Evolutionary conservation across 2,888 invertebrate genomes (phyloP), one percentile per base, ranked within the genome.

Genomic region (Margaritifera margaritifera): DNA sequence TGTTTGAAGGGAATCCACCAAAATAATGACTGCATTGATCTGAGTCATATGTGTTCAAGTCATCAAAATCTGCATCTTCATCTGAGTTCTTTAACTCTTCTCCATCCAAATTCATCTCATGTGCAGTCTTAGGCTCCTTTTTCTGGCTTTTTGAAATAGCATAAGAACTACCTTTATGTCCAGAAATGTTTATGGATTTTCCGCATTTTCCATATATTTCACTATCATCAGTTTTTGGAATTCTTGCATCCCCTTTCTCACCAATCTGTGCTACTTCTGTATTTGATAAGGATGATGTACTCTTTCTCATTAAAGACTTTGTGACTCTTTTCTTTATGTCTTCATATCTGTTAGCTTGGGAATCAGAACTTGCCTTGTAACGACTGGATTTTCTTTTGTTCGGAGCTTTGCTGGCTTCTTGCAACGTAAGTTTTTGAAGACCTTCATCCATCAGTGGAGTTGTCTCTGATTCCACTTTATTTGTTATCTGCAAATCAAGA

Each of bases 401-500:
- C 42, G 79, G 79, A 27, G 78, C 76, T 67, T 80, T 72, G 51
- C 68, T 66, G 3, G 64, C 76, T 57, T 76, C 66, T 22, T 70
- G 53, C 18, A 77, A 62, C 11, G 75, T 67, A 11, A 71, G 62
- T 55, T 73, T 63, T 56, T 70, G 68, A 0, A 74, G 27, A 6
- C 62, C 60, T 63, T 75, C 78, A 72, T 80, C 75, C 75, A 78
- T 79, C 53, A 71, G 71, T 60, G 81, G 81, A 54, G 80, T 79
- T 54, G 74, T 79, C 63, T 63, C 63, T 54, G 22, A 54, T 55
- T 25, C 42, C 64, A 22, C 54, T 64, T 20, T 50, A 20, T 54
- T 25, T 64, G 55, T 56, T 55, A 31, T 54, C 20, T 56, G 50
- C 53, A 22, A 31, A 8, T 22, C 24, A 19, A 19, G 63, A 22